Conservation (phyloP, 2,113 vertebrate genomes). For the Microcebus jonahi region DNA sequence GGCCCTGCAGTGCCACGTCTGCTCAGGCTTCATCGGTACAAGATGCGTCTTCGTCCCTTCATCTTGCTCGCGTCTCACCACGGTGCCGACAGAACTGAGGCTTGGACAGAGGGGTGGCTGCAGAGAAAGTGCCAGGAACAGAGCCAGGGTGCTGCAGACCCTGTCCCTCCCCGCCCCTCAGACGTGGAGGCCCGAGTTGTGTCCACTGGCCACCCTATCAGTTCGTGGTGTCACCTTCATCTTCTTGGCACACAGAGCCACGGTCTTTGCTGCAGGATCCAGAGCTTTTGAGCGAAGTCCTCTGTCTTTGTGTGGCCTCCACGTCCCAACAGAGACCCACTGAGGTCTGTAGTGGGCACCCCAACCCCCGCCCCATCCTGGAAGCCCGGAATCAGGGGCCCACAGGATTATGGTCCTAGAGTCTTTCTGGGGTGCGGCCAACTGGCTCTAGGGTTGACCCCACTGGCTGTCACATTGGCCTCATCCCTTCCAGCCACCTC, state of each 20-base stretch:
- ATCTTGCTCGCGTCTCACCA: background rate
- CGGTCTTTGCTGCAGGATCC: background rate
- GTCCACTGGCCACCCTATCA: background rate
- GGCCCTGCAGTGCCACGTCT: rapidly evolving
- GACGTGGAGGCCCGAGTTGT: background rate
- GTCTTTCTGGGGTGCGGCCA: background rate
- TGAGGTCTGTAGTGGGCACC: background rate
- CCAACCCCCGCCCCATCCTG: background rate
- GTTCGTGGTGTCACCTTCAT: background rate
- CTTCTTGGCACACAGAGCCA: background rate
- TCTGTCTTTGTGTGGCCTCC: background rate
- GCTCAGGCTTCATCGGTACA: rapidly evolving
- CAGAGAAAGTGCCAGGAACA: background rate
- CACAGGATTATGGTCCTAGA: background rate
- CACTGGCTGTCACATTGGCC: background rate
- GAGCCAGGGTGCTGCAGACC: background rate
- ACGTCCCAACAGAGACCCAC: background rate
- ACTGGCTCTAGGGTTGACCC: background rate
- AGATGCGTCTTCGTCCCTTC: background rate
- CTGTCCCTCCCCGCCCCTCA: background rate
- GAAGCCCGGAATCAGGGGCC: background rate
- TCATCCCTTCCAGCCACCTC: background rate
- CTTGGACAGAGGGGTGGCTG: background rate
- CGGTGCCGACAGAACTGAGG: background rate
- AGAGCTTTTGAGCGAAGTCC: background rate